These are phyloP conservation scores for Platerodrilus igneus DNA, from an alignment of 2,888 invertebrate genomes.

Conservation along the genomic window DNA sequence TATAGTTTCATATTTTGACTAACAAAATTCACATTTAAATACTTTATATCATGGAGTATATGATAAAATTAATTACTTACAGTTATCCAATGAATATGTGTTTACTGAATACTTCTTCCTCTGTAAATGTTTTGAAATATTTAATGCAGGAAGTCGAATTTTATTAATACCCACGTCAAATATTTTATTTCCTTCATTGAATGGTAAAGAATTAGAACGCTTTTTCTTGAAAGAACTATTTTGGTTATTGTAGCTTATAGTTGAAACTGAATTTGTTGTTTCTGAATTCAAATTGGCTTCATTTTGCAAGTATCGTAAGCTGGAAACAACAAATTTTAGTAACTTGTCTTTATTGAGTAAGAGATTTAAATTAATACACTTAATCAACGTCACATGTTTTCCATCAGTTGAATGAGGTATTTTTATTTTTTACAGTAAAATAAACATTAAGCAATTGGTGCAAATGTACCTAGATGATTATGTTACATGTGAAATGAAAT, in stretches of 20 bases:
- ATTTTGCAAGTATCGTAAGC: constrained; percentile 62
- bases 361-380: too few species aligned
- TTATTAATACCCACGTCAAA: constrained; percentile 45
- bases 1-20: too few species aligned
- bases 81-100: constrained; percentile 44
- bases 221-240: constrained; percentile 32
- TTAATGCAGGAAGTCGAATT: constrained; percentile 55
- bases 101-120: constrained; percentile 46
- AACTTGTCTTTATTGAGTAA: too few species aligned
- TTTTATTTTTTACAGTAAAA: too few species aligned
- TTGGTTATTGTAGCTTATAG: constrained; percentile 30
- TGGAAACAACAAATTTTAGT: too few species aligned
- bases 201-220: constrained; percentile 40
- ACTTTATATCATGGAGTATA: too few species aligned
- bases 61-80: constrained; percentile 38
- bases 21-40: too few species aligned
- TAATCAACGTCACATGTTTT: too few species aligned
- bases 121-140: constrained; percentile 48
- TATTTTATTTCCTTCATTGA: constrained; percentile 43
- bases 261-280: constrained; percentile 21
- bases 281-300: constrained; percentile 41
- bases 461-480: too few species aligned
- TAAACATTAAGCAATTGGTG: too few species aligned
- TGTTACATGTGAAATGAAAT: too few species aligned
- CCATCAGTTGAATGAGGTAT: too few species aligned